A percentile compares a stretch with the other conserved stretches of the same genome.
phyloP scores from a whole-genome alignment of 1,140 invertebrate genomes.

The Steinernema khuongi region DNA sequence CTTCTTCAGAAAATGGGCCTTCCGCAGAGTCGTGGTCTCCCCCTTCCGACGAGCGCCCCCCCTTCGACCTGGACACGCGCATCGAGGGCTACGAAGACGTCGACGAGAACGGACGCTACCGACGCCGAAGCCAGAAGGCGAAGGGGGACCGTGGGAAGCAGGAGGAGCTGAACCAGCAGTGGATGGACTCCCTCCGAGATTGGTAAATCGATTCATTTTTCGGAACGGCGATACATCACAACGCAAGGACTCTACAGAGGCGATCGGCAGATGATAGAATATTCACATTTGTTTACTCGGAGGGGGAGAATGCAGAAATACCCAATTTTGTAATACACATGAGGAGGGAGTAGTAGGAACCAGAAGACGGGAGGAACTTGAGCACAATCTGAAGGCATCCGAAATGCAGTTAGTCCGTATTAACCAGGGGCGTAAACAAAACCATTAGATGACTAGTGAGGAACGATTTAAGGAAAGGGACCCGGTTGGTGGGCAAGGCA shows the following conservation, averaged over 20 bases:
- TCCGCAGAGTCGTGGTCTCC: not conserved
- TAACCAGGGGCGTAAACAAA: not conserved
- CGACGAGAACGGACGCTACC: not conserved
- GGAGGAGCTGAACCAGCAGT: not conserved
- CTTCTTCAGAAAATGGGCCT: too few relatives aligned
- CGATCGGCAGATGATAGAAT: not conserved
- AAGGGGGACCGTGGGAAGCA: not conserved
- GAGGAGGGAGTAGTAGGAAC: not conserved
- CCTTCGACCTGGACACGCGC: not conserved
- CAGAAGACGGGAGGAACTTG: not conserved
- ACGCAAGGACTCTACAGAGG: not conserved
- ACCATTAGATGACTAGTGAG: not conserved
- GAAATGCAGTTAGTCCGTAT: slow-evolving; percentile 14
- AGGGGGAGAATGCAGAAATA: slow-evolving; percentile 1
- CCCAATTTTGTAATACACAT: slow-evolving; percentile 15
- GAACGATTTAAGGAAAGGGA: not conserved
- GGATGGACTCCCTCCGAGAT: not conserved
- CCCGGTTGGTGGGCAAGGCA: not conserved
- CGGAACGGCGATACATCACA: not conserved
- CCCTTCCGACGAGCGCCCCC: not conserved
- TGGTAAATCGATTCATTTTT: not conserved
- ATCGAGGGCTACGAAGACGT: not conserved
- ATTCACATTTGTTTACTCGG: not conserved
- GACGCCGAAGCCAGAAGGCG: not conserved
- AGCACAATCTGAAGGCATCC: slow-evolving; percentile 12